Conservation (phyloP, 2,888 invertebrate genomes). For the Ganaspis brasiliensis region DNA sequence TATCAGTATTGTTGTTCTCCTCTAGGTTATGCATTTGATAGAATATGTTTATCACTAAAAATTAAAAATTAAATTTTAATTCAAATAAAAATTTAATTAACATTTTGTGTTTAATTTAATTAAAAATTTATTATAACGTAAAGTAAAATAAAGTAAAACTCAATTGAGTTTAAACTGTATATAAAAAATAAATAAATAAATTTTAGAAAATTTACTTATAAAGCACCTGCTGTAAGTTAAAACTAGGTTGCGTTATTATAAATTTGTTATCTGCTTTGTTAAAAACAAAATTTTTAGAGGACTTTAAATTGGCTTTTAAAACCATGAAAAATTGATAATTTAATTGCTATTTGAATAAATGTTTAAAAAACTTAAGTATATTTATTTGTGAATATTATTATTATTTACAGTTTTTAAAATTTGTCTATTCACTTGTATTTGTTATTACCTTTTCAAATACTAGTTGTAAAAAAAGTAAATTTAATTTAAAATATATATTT, state of each 20-base stretch:
- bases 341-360: background rate
- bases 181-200: background rate
- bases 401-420: no score
- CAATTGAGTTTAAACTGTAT: background rate
- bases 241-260: background rate
- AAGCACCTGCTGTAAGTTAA: no score
- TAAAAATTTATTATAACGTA: no score
- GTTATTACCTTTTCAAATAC: no score
- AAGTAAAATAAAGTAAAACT: background rate
- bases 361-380: no score
- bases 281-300: background rate
- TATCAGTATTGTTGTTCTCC: constrained; percentile 45
- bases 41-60: background rate
- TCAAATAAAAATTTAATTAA: no score
- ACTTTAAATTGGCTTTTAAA: background rate
- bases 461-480: no score
- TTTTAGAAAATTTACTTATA: constrained; percentile 17
- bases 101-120: no score
- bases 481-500: no score
- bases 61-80: background rate
- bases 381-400: no score
- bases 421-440: no score
- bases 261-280: constrained; percentile 12
- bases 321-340: background rate
- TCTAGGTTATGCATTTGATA: constrained; percentile 8